Conservation (phyloP, 2,888 invertebrate species). For the Salticus scenicus region DNA sequence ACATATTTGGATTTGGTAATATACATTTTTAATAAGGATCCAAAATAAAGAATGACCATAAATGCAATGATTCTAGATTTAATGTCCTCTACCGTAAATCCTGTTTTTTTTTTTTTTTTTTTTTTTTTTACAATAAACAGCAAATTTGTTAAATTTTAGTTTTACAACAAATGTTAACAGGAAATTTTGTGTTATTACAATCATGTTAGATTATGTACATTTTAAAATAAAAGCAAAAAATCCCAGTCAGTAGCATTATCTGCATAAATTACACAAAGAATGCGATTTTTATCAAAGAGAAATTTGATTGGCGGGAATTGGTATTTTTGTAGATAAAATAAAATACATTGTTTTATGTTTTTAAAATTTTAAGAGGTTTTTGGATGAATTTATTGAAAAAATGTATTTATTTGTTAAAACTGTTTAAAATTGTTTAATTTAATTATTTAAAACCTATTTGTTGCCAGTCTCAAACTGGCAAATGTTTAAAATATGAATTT, state of each 20-base stretch:
- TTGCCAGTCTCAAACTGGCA: constrained; percentile 39
- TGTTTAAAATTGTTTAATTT: neutral
- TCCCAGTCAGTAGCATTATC: constrained; percentile 37
- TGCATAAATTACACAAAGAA: constrained; percentile 1
- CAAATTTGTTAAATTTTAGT: constrained; percentile 44
- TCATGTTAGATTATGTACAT: constrained; percentile 28
- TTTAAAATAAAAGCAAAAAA: constrained; percentile 16
- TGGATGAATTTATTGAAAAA: constrained; percentile 21
- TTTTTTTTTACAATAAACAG: constrained; percentile 47
- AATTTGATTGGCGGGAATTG: constrained; percentile 51
- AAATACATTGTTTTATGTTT: constrained; percentile 63
- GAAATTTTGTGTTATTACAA: neutral
- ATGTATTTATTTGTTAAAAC: constrained; percentile 37
- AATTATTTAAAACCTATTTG: constrained; percentile 36
- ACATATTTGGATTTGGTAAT: no score
- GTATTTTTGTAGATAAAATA: constrained; percentile 64
- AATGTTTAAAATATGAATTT: neutral
- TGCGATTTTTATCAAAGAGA: constrained; percentile 62
- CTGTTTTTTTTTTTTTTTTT: no score
- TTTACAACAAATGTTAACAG: constrained; percentile 48
- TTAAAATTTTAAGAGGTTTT: constrained; percentile 65
- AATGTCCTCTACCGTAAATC: no score
- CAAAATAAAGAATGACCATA: no score
- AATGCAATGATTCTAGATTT: no score
- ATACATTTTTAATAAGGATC: constrained; percentile 35